Percentiles rank a stretch among this genome's conserved stretches.
Conservation (phyloP, 2,113 vertebrate genomes). For the Zapornia atra region DNA sequence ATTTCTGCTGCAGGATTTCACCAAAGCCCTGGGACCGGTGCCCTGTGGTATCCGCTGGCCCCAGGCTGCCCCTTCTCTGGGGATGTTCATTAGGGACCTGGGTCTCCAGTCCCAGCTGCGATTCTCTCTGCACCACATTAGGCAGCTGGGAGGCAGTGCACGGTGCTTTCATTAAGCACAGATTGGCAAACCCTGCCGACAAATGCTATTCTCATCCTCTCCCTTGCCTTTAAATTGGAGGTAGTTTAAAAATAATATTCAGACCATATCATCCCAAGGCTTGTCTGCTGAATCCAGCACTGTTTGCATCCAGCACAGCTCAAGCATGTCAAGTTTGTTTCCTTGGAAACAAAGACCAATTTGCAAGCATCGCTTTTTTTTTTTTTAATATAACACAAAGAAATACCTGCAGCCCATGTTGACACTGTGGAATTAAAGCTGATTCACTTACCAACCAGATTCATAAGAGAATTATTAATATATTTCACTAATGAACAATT, state of each 20-base stretch:
- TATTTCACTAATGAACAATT: neutral
- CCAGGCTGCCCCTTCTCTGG: neutral
- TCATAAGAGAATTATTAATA: constrained; percentile 13
- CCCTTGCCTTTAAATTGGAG: constrained; percentile 4
- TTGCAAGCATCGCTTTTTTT: constrained; percentile 48
- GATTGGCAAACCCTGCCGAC: constrained; percentile 3
- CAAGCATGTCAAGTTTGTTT: constrained; percentile 70
- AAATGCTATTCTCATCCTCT: constrained; percentile 26
- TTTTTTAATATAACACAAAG: neutral
- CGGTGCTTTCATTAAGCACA: neutral
- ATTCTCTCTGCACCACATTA: neutral
- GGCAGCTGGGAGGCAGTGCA: neutral
- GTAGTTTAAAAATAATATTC: constrained; percentile 50
- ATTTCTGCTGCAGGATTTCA: neutral
- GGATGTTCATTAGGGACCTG: neutral
- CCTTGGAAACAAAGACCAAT: constrained; percentile 74
- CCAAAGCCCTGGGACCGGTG: neutral
- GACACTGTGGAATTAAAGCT: constrained; percentile 27
- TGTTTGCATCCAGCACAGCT: constrained; percentile 54
- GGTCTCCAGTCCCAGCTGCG: rapidly evolving
- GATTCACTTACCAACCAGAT: neutral
- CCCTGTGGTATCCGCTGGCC: neutral
- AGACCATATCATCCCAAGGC: constrained; percentile 17
- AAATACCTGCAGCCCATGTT: constrained; percentile 28
- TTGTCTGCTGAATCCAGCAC: constrained; percentile 27